Evolutionary conservation across 2,888 invertebrate genomes (phyloP).

Genomic region (Polylopha cassiicola): DNA sequence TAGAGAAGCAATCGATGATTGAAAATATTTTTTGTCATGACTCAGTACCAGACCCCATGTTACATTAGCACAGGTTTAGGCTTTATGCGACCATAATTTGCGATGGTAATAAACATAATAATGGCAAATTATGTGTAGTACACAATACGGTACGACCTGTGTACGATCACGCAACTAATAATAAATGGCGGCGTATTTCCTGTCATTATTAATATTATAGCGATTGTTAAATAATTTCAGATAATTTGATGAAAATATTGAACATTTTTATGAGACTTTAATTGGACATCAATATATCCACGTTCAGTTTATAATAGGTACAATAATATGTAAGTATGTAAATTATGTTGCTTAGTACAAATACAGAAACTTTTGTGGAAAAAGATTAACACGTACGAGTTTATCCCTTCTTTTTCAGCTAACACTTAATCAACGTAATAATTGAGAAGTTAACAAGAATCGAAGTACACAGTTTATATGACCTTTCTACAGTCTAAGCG

Average conservation of each 20-base stretch:
- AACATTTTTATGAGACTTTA: slow-evolving; percentile 9
- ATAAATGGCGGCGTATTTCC: slow-evolving; percentile 33
- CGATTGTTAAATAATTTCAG: slow-evolving; percentile 26
- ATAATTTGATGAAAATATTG: slow-evolving; percentile 14
- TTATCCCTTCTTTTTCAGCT: too few relatives aligned
- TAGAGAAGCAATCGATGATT: too few relatives aligned
- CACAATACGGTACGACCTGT: slow-evolving; percentile 25
- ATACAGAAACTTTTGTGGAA: too few relatives aligned
- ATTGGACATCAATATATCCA: not conserved
- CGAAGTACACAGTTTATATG: too few relatives aligned
- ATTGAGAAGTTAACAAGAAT: too few relatives aligned
- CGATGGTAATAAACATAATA: slow-evolving; percentile 24
- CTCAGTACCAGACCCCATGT: too few relatives aligned
- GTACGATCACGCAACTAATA: slow-evolving; percentile 33
- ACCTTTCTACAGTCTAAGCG: too few relatives aligned
- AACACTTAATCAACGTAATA: too few relatives aligned
- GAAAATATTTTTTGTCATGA: too few relatives aligned
- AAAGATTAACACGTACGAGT: too few relatives aligned
- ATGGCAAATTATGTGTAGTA: slow-evolving; percentile 22
- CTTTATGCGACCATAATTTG: slow-evolving; percentile 14
- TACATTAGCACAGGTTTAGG: slow-evolving; percentile 14
- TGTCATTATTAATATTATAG: slow-evolving; percentile 29
- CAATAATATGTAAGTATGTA: not conserved
- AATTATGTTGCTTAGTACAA: too few relatives aligned
- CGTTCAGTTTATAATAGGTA: not conserved